phyloP scores from a whole-genome alignment of 2,113 vertebrate species.

The Catharus bicknelli region DNA sequence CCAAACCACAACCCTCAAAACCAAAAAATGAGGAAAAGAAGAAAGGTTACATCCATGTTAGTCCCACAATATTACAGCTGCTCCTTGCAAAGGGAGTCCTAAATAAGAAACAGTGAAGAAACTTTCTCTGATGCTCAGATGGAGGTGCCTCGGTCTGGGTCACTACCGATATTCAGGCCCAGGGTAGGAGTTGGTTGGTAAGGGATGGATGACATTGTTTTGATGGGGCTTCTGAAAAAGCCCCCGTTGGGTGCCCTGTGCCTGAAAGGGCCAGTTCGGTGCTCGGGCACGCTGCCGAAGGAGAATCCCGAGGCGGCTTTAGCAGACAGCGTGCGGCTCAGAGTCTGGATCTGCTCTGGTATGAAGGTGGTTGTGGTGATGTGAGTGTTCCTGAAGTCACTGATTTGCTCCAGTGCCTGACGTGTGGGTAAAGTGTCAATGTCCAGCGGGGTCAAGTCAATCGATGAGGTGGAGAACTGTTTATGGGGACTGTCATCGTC shows the following conservation, averaged over 20 bases:
- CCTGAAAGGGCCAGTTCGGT: constrained; percentile 97
- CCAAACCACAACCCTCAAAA: background rate
- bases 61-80: constrained; percentile 79
- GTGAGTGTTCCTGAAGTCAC: constrained; percentile 99
- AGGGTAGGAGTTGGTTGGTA: constrained; percentile 97
- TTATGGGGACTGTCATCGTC: constrained; percentile 99
- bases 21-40: background rate
- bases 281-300: constrained; percentile 91
- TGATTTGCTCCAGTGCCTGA: constrained; percentile 98
- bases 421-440: constrained; percentile 97
- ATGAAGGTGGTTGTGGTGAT: constrained; percentile 99
- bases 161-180: constrained; percentile 95
- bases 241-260: constrained; percentile 97
- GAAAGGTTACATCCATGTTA: constrained; percentile 85
- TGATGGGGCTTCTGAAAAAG: constrained; percentile 98
- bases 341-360: constrained; percentile 99
- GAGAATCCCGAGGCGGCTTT: constrained; percentile 96
- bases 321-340: constrained; percentile 96
- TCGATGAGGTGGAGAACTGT: constrained; percentile 99
- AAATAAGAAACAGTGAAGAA: constrained; percentile 72
- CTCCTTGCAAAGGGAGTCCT: constrained; percentile 82
- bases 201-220: constrained; percentile 98
- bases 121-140: constrained; percentile 82
- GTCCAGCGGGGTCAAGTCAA: constrained; percentile 97
- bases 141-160: constrained; percentile 98